These are phyloP conservation scores for Polydrusus pterygomalis DNA, from an alignment of 2,888 invertebrate species.

Conservation along the genomic window DNA sequence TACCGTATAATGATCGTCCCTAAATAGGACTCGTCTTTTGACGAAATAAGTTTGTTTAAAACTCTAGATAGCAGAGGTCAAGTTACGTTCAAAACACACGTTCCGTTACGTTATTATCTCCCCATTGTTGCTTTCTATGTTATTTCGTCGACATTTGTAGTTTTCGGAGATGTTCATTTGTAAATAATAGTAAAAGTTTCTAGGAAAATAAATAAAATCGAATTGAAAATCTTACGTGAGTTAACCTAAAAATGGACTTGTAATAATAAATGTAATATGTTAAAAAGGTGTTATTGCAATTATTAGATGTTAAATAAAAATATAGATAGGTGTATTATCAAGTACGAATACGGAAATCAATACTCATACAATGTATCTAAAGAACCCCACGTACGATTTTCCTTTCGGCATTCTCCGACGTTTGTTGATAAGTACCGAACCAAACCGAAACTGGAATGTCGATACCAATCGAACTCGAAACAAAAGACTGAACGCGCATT, in stretches of 20 bases:
- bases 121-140: neutral
- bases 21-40: neutral
- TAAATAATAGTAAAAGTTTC: slow-evolving; percentile 26
- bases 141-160: neutral
- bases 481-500: slow-evolving; percentile 28
- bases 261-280: slow-evolving; percentile 36
- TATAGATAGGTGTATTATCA: slow-evolving; percentile 39
- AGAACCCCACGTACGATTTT: slow-evolving; percentile 27
- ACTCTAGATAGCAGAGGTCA: slow-evolving; percentile 1
- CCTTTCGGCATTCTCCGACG: slow-evolving; percentile 7
- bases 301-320: slow-evolving; percentile 45
- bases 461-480: neutral
- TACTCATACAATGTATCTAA: slow-evolving; percentile 35
- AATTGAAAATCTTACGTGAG: slow-evolving; percentile 29
- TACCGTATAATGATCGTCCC: neutral
- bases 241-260: slow-evolving; percentile 26
- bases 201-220: slow-evolving; percentile 21
- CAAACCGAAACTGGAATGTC: slow-evolving; percentile 7
- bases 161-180: slow-evolving; percentile 13
- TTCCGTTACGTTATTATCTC: neutral
- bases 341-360: slow-evolving; percentile 37
- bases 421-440: slow-evolving; percentile 25
- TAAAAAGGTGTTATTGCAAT: slow-evolving; percentile 42
- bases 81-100: neutral
- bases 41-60: slow-evolving; percentile 11